Percentiles rank a stretch among this genome's conserved stretches.
These are phyloP conservation scores for Rhingia campestris DNA, from an alignment of 2,888 invertebrate genomes.

Conservation along the genomic window DNA sequence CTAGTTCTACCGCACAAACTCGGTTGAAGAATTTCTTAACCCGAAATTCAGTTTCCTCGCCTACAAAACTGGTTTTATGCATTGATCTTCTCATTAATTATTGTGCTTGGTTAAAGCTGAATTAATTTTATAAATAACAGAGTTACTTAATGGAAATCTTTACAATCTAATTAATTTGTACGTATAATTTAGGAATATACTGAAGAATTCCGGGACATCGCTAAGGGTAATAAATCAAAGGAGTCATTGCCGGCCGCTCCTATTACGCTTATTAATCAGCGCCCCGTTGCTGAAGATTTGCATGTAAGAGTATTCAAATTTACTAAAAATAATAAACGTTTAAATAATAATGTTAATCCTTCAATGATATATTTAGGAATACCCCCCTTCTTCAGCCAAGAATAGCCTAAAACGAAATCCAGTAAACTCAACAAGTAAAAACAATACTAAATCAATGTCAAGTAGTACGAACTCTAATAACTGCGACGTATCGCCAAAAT, in stretches of 20 bases:
- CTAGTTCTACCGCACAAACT: too few species aligned
- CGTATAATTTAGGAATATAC: constrained; percentile 91
- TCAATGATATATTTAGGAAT: constrained; percentile 83
- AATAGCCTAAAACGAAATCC: constrained; percentile 83
- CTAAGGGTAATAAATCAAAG: constrained; percentile 94
- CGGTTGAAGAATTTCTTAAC: too few species aligned
- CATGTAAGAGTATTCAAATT: constrained; percentile 83
- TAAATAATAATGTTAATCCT: not conserved
- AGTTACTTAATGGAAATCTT: not conserved
- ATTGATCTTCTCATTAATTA: too few species aligned
- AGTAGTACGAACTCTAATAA: constrained; percentile 66
- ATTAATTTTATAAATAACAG: not conserved
- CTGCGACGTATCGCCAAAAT: constrained; percentile 76
- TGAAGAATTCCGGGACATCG: constrained; percentile 98
- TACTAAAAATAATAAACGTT: not conserved
- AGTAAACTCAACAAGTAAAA: constrained; percentile 80
- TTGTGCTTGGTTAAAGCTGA: too few species aligned
- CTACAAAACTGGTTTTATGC: too few species aligned
- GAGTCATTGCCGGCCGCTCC: constrained; percentile 95
- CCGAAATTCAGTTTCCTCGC: too few species aligned
- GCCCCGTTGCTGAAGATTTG: constrained; percentile 97
- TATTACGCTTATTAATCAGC: constrained; percentile 97
- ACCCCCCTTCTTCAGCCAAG: constrained; percentile 83
- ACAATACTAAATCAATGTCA: constrained; percentile 54
- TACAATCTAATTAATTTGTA: constrained; percentile 11